A percentile compares a stretch with the other conserved stretches of the same genome.
These are phyloP conservation scores for Pachymerium ferrugineum DNA, from an alignment of 2,888 invertebrate species.

Conservation along the genomic window DNA sequence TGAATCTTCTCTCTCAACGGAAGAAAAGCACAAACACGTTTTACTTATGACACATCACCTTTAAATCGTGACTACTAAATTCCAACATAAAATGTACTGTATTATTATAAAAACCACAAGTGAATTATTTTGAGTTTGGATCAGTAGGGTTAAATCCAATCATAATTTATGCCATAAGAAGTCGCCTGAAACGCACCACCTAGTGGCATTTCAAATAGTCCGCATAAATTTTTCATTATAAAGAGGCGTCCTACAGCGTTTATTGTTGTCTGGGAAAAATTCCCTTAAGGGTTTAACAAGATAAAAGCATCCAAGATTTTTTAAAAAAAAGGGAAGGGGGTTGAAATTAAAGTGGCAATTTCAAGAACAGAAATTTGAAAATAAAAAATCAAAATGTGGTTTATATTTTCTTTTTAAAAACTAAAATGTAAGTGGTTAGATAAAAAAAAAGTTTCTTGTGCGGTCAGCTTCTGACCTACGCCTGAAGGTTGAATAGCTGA, in stretches of 20 bases:
- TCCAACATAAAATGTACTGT: too few species aligned
- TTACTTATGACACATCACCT: too few species aligned
- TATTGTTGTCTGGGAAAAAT: constrained; percentile 14
- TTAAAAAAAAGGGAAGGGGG: neutral
- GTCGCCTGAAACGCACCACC: neutral
- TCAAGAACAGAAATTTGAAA: too few species aligned
- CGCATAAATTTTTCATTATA: constrained; percentile 10
- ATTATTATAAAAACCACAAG: too few species aligned
- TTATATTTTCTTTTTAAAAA: too few species aligned
- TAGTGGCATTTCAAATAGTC: neutral
- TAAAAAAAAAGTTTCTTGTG: neutral
- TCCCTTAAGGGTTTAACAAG: neutral
- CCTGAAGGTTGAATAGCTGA: neutral
- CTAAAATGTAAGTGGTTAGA: too few species aligned
- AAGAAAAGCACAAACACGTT: too few species aligned
- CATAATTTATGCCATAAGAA: neutral
- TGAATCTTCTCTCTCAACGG: too few species aligned
- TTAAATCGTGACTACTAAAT: too few species aligned
- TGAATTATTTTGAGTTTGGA: too few species aligned
- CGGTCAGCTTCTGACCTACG: constrained; percentile 25
- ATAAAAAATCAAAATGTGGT: too few species aligned
- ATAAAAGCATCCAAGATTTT: constrained; percentile 1
- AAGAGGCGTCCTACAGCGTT: neutral
- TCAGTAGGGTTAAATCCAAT: too few species aligned
- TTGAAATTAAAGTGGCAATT: neutral